Percentiles rank a stretch among this genome's conserved stretches.
These are phyloP conservation scores for Pterocles gutturalis DNA, from an alignment of 2,113 vertebrate species.

Conservation along the genomic window DNA sequence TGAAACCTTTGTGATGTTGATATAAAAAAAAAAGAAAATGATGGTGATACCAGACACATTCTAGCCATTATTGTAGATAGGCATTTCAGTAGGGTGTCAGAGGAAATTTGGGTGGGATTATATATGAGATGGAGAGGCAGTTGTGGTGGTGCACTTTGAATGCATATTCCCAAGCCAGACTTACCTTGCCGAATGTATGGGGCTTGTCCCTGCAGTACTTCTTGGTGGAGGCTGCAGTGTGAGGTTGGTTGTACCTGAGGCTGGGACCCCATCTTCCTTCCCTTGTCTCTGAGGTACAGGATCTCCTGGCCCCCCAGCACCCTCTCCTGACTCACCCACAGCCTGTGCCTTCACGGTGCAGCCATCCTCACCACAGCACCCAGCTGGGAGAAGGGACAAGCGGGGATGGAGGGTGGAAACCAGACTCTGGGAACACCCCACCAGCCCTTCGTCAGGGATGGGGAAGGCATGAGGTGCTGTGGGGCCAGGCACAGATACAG, in stretches of 20 bases:
- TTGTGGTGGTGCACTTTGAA: not conserved
- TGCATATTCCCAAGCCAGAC: accelerated
- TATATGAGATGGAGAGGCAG: not conserved
- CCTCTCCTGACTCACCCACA: not conserved
- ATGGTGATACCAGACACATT: not conserved
- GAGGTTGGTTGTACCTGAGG: not conserved
- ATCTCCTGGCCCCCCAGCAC: accelerated
- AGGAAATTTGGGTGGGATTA: not conserved
- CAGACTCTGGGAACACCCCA: accelerated
- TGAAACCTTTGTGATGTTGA: not conserved
- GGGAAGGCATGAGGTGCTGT: accelerated
- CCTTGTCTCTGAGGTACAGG: not conserved
- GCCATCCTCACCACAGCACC: not conserved
- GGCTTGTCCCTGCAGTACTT: not conserved
- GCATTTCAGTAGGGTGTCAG: not conserved
- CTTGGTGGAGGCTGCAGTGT: not conserved
- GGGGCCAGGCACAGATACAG: accelerated
- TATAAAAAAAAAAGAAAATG: not conserved
- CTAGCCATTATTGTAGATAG: not conserved
- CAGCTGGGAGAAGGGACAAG: not conserved
- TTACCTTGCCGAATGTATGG: not conserved
- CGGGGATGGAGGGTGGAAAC: not conserved
- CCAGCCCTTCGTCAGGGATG: accelerated
- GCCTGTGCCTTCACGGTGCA: not conserved
- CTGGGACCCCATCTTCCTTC: not conserved